Percentiles rank a stretch among this genome's conserved stretches.
Evolutionary conservation across 1,140 invertebrate genomes (phyloP).

Genomic region (Drosophila pseudoobscura): DNA sequence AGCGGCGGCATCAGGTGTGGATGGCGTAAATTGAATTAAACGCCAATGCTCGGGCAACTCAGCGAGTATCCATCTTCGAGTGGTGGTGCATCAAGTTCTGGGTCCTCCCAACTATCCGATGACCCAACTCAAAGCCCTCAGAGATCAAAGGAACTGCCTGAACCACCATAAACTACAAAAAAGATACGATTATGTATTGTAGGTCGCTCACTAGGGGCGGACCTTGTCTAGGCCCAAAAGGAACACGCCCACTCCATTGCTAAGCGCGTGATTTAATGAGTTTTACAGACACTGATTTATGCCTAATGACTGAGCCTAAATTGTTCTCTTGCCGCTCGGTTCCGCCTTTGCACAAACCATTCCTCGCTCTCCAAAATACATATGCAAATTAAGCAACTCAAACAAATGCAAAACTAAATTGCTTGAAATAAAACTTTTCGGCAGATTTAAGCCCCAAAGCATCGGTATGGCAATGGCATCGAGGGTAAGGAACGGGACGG

Average conservation of each 20-base stretch:
- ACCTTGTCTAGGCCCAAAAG: constrained; percentile 26
- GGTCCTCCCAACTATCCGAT: no score
- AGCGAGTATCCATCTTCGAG: not conserved
- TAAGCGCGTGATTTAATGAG: constrained; percentile 67
- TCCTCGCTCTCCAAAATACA: constrained; percentile 5
- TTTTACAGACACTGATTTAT: constrained; percentile 66
- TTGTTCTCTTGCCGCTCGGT: constrained; percentile 26
- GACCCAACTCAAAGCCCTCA: constrained; percentile 1
- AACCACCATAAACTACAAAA: constrained; percentile 4
- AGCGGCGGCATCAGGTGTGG: constrained; percentile 41
- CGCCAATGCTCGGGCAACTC: constrained; percentile 11
- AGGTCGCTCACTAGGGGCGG: not conserved
- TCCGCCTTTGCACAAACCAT: constrained; percentile 31
- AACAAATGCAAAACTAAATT: constrained; percentile 79
- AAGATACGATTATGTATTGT: constrained; percentile 5
- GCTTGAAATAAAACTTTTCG: constrained; percentile 77
- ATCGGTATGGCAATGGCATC: not conserved
- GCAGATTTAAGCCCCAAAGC: constrained; percentile 68
- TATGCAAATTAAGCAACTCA: constrained; percentile 57
- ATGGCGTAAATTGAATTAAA: constrained; percentile 70
- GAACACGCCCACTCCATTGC: constrained; percentile 46
- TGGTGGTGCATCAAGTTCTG: no score
- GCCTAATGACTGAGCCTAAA: constrained; percentile 64
- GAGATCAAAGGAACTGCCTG: constrained; percentile 33
- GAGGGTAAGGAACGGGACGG: not conserved